phyloP scores from a whole-genome alignment of 2,113 vertebrate genomes.

The Elephas maximus region DNA sequence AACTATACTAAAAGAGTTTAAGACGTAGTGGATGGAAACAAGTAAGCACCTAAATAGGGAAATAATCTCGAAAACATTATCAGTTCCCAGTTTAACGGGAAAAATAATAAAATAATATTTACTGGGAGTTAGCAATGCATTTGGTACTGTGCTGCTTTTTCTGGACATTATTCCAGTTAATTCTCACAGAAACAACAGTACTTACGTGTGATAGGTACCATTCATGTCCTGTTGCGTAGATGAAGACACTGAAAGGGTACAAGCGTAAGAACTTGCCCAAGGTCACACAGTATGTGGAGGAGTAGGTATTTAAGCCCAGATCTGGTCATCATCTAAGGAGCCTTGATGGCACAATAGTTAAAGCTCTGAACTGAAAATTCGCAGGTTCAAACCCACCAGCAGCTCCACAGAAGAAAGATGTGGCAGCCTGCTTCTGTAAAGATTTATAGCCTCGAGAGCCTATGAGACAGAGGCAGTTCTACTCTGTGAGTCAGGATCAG shows the following conservation, averaged over 20 bases:
- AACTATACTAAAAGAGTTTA: background rate
- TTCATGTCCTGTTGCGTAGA: background rate
- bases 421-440: background rate
- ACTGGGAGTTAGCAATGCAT: background rate
- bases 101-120: constrained; percentile 43
- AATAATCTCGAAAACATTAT: constrained; percentile 12
- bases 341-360: background rate
- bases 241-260: background rate
- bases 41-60: background rate
- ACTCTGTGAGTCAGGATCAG: background rate
- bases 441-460: background rate
- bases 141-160: background rate
- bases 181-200: background rate
- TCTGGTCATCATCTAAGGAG: background rate
- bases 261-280: background rate
- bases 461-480: background rate
- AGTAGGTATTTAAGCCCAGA: too few species aligned
- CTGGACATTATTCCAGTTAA: background rate
- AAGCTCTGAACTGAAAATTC: background rate
- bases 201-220: background rate
- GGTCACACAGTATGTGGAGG: background rate
- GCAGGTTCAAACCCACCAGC: background rate
- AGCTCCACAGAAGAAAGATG: background rate
- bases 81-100: background rate
- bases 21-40: background rate